Conservation (phyloP, 2,888 invertebrate species). For the Thera britannica region DNA sequence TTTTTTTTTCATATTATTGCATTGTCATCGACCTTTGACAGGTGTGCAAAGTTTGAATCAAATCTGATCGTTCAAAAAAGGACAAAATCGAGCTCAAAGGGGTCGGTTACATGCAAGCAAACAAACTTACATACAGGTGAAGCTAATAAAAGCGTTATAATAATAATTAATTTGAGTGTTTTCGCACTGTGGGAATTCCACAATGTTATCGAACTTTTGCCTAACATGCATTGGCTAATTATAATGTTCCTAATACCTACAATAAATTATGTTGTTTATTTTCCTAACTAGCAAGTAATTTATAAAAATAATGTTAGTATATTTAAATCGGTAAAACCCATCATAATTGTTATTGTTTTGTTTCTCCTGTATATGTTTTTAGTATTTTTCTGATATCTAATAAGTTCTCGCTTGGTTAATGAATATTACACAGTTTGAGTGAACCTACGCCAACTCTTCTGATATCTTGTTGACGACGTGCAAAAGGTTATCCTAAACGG, state of each 20-base stretch:
- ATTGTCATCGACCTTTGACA: no score
- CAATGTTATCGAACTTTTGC: slow-evolving; percentile 15
- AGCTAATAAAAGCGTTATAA: no score
- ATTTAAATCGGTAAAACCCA: slow-evolving; percentile 25
- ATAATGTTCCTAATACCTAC: no score
- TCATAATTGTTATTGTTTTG: slow-evolving; percentile 6
- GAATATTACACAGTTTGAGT: neutral
- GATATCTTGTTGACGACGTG: slow-evolving; percentile 19
- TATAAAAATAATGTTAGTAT: slow-evolving; percentile 7
- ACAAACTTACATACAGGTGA: no score
- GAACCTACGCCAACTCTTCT: slow-evolving; percentile 26
- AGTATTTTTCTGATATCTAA: neutral
- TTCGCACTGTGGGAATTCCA: slow-evolving; percentile 25
- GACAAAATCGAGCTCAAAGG: no score
- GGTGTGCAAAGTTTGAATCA: no score
- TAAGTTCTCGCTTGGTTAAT: neutral
- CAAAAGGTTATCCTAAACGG: slow-evolving; percentile 31
- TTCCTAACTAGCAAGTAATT: slow-evolving; percentile 14
- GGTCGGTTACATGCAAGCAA: no score
- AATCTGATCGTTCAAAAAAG: no score
- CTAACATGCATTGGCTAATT: slow-evolving; percentile 1
- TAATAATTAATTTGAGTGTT: neutral
- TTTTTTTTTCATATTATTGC: no score
- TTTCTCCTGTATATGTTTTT: neutral
- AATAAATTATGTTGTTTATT: slow-evolving; percentile 17